Evolutionary conservation across 2,888 invertebrate genomes (phyloP).

Genomic region (Bugulina stolonifera): DNA sequence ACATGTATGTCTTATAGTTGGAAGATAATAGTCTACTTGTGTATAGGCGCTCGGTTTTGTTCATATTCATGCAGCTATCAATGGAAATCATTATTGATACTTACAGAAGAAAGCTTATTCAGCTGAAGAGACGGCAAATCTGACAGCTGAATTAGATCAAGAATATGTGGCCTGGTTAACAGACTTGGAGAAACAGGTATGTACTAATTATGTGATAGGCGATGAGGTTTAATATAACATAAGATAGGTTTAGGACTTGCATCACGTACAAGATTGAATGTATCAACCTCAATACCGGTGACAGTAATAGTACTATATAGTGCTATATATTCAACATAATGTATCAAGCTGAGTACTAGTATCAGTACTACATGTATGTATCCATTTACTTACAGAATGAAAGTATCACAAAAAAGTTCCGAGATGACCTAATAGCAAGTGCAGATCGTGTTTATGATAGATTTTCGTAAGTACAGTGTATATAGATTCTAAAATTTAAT

Average conservation of each 20-base stretch:
- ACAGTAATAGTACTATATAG: neutral
- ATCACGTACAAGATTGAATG: no score
- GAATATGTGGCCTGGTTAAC: conserved; percentile 5
- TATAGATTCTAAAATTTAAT: neutral
- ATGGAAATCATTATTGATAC: neutral
- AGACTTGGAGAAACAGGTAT: neutral
- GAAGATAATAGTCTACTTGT: no score
- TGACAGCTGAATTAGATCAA: conserved; percentile 12
- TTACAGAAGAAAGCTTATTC: neutral
- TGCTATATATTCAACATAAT: neutral
- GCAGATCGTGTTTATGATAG: conserved; percentile 2
- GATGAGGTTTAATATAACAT: no score
- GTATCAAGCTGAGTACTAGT: neutral
- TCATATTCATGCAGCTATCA: no score
- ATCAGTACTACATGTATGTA: neutral
- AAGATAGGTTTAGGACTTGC: no score
- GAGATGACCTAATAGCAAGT: conserved; percentile 7
- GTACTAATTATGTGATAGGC: no score
- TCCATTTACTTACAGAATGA: conserved; percentile 3
- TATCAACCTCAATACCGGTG: no score
- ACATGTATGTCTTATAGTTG: no score
- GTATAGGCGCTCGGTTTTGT: no score
- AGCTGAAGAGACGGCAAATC: neutral
- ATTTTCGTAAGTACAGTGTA: conserved; percentile 5
- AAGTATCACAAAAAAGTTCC: neutral